These are phyloP conservation scores for Tetraneura akinire DNA, from an alignment of 1,140 invertebrate genomes.

Conservation along the genomic window DNA sequence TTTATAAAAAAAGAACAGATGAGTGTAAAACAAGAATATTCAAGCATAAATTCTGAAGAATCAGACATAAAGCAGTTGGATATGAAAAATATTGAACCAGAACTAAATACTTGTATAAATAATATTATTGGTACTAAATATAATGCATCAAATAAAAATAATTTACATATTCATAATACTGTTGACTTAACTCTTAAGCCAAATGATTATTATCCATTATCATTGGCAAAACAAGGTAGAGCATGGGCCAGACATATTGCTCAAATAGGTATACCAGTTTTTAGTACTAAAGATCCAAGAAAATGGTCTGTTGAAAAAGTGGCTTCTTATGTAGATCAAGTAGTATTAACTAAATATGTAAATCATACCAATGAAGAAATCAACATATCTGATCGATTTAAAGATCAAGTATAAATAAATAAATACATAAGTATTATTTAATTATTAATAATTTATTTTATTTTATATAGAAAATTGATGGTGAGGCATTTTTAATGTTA, in stretches of 20 bases:
- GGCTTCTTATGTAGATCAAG: constrained; percentile 10
- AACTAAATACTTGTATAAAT: background rate
- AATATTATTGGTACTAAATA: background rate
- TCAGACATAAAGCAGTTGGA: no score
- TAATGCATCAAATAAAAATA: background rate
- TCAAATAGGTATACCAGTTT: constrained; percentile 38
- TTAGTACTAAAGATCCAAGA: constrained; percentile 1
- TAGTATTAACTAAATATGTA: background rate
- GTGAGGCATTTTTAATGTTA: constrained; percentile 79
- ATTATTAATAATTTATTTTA: background rate
- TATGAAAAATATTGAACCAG: background rate
- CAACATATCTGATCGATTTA: constrained; percentile 3
- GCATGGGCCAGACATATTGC: constrained; percentile 22
- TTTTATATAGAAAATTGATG: constrained; percentile 72
- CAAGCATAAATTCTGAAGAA: no score
- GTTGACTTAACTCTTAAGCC: background rate
- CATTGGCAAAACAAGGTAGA: no score
- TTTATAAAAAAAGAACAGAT: background rate
- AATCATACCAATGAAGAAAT: background rate
- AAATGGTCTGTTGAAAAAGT: constrained; percentile 25
- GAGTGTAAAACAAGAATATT: no score
- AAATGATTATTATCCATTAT: background rate
- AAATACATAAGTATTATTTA: background rate
- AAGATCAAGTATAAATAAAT: constrained; percentile 8
- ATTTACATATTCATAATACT: background rate